Evolutionary conservation across 2,888 invertebrate genomes (phyloP).

Genomic region (Thelaira solivaga): DNA sequence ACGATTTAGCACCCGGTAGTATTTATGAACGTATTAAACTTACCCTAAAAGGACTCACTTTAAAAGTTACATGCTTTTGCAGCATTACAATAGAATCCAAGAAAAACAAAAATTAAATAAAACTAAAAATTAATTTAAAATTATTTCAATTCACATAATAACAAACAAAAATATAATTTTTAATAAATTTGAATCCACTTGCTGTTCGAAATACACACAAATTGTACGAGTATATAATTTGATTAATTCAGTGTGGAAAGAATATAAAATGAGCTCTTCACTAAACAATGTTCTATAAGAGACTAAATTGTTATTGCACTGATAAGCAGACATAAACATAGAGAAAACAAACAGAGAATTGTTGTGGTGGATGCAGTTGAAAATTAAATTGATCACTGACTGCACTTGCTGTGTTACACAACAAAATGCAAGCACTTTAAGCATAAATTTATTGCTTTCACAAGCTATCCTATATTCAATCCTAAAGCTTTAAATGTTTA

Average conservation of each 20-base stretch:
- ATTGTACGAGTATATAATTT: background rate
- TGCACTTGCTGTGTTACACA: too few species aligned
- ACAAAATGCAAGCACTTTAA: too few species aligned
- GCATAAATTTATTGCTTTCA: background rate
- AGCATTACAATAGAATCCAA: slow-evolving; percentile 19
- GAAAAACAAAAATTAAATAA: background rate
- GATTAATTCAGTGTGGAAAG: background rate
- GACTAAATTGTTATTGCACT: slow-evolving; percentile 14
- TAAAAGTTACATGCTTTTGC: slow-evolving; percentile 60
- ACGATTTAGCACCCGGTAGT: too few species aligned
- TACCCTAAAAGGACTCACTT: slow-evolving; percentile 65
- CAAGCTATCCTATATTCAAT: too few species aligned
- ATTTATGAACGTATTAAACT: too few species aligned
- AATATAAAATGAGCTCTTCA: background rate
- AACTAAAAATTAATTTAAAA: too few species aligned
- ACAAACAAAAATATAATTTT: background rate
- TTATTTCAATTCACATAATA: slow-evolving; percentile 35
- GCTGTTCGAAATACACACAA: background rate
- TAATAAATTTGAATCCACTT: slow-evolving; percentile 9
- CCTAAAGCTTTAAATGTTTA: background rate
- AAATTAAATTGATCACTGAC: background rate
- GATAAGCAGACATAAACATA: background rate
- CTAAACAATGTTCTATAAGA: slow-evolving; percentile 15
- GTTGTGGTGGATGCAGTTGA: background rate
- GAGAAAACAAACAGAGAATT: background rate